Evolutionary conservation across 2,113 vertebrate genomes (phyloP), one percentile per base, ranked within the genome.

Genomic region (Centropus bengalensis): DNA sequence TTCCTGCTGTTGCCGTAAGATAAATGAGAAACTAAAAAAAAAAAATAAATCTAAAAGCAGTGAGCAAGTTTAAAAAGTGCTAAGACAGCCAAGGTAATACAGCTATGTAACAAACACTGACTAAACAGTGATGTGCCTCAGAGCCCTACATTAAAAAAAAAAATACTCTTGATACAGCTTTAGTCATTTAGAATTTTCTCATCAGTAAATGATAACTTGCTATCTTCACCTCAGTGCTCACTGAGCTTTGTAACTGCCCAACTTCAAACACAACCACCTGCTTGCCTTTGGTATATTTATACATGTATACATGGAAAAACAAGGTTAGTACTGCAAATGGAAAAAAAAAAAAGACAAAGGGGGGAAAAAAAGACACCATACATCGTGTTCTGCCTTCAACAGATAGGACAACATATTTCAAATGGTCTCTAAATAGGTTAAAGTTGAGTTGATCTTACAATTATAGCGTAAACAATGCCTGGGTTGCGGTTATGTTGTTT

Each of bases 401-500:
- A 96, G 96, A 79, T 45, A 94, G 80, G 95, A 97, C 85, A 83
- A 92, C 93, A 73, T 77, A 74, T 92, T 85, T 97, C 92, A 88
- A 89, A 97, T 93, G 94, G 97, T 96, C 95, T 96, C 76, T 67
- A 96, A 97, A 95, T 76, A 90, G 93, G 91, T 86, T 97, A 93
- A 97, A 94, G 91, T 94, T 91, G 91, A 96, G 96, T 96, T 96
- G 97, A 94, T 96, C 92, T 98, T 96, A 98, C 95, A 98, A 66
- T 97, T 98, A 97, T 78, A 96, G 96, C 89, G 96, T 98, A 98
- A 98, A 98, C 97, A 97, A 97, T 97, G 97, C 98, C 97, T 98
- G 97, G 96, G 94, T 97, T 97, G 96, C 75, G 54, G 95, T 96
- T 95, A 97, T 81, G 88, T 83, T 93, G 67, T 84, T 91, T 91